phyloP scores from a whole-genome alignment of 2,888 invertebrate genomes.

The Polymixis flavicincta region DNA sequence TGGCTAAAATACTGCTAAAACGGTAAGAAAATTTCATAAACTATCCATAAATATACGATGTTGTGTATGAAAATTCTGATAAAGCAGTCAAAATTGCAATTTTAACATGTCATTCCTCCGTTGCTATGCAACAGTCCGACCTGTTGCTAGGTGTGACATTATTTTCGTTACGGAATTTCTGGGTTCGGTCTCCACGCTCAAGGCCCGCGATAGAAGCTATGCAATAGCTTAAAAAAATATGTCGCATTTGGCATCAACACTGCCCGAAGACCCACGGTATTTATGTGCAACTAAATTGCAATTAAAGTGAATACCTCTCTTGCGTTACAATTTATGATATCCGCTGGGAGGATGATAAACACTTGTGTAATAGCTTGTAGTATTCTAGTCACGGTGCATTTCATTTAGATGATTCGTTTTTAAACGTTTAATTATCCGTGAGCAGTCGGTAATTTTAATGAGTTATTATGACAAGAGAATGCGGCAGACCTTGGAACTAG shows the following conservation, averaged over 20 bases:
- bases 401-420: conserved; percentile 27
- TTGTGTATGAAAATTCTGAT: too few relatives aligned
- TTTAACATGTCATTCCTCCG: too few relatives aligned
- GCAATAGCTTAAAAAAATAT: too few relatives aligned
- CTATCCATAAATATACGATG: too few relatives aligned
- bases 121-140: too few relatives aligned
- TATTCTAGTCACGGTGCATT: conserved; percentile 3
- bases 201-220: too few relatives aligned
- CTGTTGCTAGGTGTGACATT: too few relatives aligned
- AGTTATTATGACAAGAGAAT: conserved; percentile 19
- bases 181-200: too few relatives aligned
- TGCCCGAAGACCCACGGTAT: neutral
- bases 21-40: too few relatives aligned
- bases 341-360: conserved; percentile 14
- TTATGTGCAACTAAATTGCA: conserved; percentile 27
- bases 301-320: conserved; percentile 45
- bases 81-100: too few relatives aligned
- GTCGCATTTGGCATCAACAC: conserved; percentile 38
- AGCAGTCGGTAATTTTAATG: conserved; percentile 3
- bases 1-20: too few relatives aligned
- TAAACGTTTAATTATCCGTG: conserved; percentile 48
- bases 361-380: conserved; percentile 18
- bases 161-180: too few relatives aligned
- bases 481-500: conserved; percentile 11
- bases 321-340: conserved; percentile 46